A percentile compares a stretch with the other conserved stretches of the same genome.
Evolutionary conservation across 2,888 invertebrate genomes (phyloP).

Genomic region (Thumatha senex): DNA sequence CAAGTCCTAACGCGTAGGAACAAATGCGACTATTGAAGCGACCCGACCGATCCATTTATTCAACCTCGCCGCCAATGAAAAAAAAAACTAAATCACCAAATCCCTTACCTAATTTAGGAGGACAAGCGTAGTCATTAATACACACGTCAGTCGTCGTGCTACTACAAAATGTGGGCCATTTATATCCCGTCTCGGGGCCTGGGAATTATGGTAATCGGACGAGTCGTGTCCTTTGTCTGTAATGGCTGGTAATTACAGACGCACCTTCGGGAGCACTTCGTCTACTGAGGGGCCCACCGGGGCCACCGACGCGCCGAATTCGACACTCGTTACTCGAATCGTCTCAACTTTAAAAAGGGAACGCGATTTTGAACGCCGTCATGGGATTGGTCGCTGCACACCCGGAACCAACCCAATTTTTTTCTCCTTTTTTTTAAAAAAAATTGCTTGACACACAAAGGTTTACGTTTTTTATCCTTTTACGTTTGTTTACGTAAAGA

Average conservation of each 20-base stretch:
- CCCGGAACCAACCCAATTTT: slow-evolving; percentile 59
- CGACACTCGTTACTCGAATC: slow-evolving; percentile 82
- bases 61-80: slow-evolving; percentile 45
- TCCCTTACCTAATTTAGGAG: slow-evolving; percentile 81
- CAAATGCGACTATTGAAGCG: slow-evolving; percentile 35
- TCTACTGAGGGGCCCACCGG: slow-evolving; percentile 60
- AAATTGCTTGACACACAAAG: slow-evolving; percentile 49
- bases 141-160: slow-evolving; percentile 80
- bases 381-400: slow-evolving; percentile 66
- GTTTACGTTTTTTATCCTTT: slow-evolving; percentile 31
- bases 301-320: slow-evolving; percentile 63
- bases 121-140: slow-evolving; percentile 82
- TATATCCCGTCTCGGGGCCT: slow-evolving; percentile 76
- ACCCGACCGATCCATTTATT: slow-evolving; percentile 39
- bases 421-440: slow-evolving; percentile 51
- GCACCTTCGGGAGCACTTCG: slow-evolving; percentile 78
- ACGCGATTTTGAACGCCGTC: slow-evolving; percentile 76
- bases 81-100: slow-evolving; percentile 80
- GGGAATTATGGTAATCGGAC: slow-evolving; percentile 83
- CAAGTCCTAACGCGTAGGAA: slow-evolving; percentile 38
- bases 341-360: slow-evolving; percentile 81
- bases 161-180: slow-evolving; percentile 82
- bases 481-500: slow-evolving; percentile 47
- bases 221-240: slow-evolving; percentile 82
- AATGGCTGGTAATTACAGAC: slow-evolving; percentile 81